Evolutionary conservation across 2,797 vertebrate genomes (phyloP).

Genomic region (Pyrocephalus nanus): DNA sequence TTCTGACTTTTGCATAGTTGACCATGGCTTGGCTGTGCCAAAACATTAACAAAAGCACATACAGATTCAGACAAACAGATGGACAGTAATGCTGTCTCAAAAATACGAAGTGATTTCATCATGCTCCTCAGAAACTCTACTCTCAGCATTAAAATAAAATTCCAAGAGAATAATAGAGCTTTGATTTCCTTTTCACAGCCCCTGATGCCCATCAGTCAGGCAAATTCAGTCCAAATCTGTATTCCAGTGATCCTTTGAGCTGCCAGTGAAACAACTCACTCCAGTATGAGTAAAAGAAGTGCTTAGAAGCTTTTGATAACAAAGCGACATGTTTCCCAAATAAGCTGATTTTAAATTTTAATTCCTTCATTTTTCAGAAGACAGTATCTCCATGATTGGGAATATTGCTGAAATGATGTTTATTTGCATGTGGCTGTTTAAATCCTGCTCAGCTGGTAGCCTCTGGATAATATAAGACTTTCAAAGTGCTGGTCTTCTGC

Average conservation of each 20-base stretch:
- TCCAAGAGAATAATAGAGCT: constrained; percentile 22
- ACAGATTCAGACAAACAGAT: constrained; percentile 60
- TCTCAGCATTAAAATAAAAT: constrained; percentile 40
- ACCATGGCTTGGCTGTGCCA: neutral
- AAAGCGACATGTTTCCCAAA: neutral
- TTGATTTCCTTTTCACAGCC: constrained; percentile 19
- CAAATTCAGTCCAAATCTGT: neutral
- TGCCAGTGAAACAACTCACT: neutral
- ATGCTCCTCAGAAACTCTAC: neutral
- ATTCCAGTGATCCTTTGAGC: neutral
- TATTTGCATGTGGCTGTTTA: constrained; percentile 4
- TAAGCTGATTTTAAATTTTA: neutral
- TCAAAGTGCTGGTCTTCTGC: constrained; percentile 85
- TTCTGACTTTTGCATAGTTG: constrained; percentile 60
- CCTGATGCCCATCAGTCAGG: neutral
- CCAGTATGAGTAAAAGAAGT: neutral
- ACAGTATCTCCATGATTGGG: neutral
- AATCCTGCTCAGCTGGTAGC: constrained; percentile 56
- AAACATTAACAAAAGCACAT: constrained; percentile 34
- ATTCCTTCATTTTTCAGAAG: constrained; percentile 7
- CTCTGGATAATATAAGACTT: constrained; percentile 68
- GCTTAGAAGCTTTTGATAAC: neutral
- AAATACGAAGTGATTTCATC: constrained; percentile 17
- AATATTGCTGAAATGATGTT: neutral
- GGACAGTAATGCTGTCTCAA: constrained; percentile 26